A percentile compares a stretch with the other conserved stretches of the same genome.
These are phyloP conservation scores for Paedocypris micromegethes DNA, from an alignment of 2,797 vertebrate genomes.

Conservation along the genomic window DNA sequence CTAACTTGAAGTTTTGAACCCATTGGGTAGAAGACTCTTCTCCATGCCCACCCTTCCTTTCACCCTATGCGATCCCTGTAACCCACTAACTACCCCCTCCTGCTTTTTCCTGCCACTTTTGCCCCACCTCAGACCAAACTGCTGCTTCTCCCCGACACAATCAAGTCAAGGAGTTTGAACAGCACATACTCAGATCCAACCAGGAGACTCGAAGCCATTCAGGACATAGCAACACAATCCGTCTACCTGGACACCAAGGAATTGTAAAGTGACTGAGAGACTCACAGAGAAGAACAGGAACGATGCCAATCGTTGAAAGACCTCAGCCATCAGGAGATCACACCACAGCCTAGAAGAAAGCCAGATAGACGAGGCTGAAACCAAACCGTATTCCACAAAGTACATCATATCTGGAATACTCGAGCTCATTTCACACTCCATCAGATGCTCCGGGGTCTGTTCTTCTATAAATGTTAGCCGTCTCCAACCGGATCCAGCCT, in stretches of 20 bases:
- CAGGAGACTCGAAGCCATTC: constrained; percentile 20
- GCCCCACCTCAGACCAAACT: constrained; percentile 4
- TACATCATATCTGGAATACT: constrained; percentile 15
- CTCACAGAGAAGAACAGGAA: not conserved
- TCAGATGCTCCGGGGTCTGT: too few species aligned
- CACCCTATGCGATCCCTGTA: constrained; percentile 51
- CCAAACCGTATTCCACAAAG: not conserved
- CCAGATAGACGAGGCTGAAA: constrained; percentile 10
- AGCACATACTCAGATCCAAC: constrained; percentile 22
- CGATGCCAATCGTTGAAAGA: constrained; percentile 7
- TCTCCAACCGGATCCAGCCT: too few species aligned
- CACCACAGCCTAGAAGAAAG: constrained; percentile 22
- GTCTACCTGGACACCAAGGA: constrained; percentile 20
- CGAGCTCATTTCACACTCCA: not conserved
- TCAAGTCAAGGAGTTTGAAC: constrained; percentile 16
- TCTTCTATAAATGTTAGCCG: too few species aligned
- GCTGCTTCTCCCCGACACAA: constrained; percentile 17
- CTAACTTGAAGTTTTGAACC: constrained; percentile 54
- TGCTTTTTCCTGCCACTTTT: constrained; percentile 34
- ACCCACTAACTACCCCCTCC: constrained; percentile 35
- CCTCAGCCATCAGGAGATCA: constrained; percentile 4
- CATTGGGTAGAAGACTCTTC: constrained; percentile 57
- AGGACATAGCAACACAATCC: constrained; percentile 27
- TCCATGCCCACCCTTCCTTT: constrained; percentile 59
- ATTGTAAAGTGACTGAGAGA: constrained; percentile 12